Base-by-base conservation (phyloP, 2,797 vertebrate genomes). In the Rhinogobio ventralis region DNA sequence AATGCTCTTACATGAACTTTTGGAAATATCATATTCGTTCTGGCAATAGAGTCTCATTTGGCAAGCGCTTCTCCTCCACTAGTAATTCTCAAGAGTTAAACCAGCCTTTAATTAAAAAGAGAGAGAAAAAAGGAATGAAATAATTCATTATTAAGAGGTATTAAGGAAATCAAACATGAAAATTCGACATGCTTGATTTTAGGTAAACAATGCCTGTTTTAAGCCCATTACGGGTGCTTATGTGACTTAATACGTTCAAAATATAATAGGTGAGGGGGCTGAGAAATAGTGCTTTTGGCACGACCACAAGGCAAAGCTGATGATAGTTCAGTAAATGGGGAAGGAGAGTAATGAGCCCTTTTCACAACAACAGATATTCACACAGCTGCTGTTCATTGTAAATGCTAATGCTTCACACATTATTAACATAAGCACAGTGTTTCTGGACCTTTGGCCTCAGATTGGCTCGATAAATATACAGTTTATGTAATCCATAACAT, bases 81-180 rank as follows among this genome's bases (percentile, higher is more conserved):
- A 28, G 30, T 42, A 83, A 80, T 75, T 62, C 73, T 71, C 39
- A 46, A 15, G 33, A 57, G 28, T 72, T 72, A 17, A 51, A 64
- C 66, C 78, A 68, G 11, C 23, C 42, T 81, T 45, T 88, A 89
- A 90, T 83, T 80, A 86, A 86, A 60, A 46, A 46, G 23, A 25
- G 7, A 23, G 57, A 4, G 10, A 4, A 10, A 57, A 23, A 86
- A 82, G 55, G 62, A 71, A 81, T 73, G 15, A 84, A 83, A 55
- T 66, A 66, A 75, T 81, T 89, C 33, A 86, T 89, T 86, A 76
- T 83, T 78, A 89, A 53, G 77, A 81, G 75, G 86, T 64, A 88
- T 90, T 88, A 89, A 76, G 83, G 79, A 86, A 87, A 88, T 91
- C 75, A 89, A 88, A 89, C 81, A 88, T 82, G 77, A 72, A 49